Evolutionary conservation across 2,113 vertebrate species (phyloP).

Genomic region (Mionectes macconnelli): DNA sequence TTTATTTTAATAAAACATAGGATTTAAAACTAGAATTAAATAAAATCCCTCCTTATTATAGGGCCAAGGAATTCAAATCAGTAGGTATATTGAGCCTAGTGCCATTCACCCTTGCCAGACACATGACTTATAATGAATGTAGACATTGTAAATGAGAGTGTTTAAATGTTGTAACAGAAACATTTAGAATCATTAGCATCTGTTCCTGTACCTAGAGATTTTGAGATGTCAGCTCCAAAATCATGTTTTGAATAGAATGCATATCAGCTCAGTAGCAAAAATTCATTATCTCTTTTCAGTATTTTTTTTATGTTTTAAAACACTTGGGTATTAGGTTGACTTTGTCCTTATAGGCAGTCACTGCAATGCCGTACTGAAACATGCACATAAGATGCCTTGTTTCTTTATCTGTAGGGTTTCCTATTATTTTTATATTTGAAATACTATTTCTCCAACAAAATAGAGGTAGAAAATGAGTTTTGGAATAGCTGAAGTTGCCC

Average conservation of each 20-base stretch:
- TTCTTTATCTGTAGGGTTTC: constrained; percentile 47
- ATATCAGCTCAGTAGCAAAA: background rate
- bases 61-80: background rate
- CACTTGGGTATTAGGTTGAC: background rate
- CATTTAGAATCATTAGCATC: background rate
- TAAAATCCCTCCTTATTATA: background rate
- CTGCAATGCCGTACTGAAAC: background rate
- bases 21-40: background rate
- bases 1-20: background rate
- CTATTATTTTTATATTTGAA: constrained; percentile 74
- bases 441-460: constrained; percentile 71
- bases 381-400: background rate
- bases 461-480: constrained; percentile 79
- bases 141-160: background rate
- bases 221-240: background rate
- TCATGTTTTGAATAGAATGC: background rate
- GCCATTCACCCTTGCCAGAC: background rate
- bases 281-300: background rate
- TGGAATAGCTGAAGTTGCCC: constrained; percentile 72
- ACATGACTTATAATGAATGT: background rate
- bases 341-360: background rate
- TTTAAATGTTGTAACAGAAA: background rate
- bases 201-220: background rate
- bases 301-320: background rate
- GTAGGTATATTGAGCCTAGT: background rate